These are phyloP conservation scores for Conus betulinus DNA, from an alignment of 1,140 invertebrate species.

Conservation along the genomic window DNA sequence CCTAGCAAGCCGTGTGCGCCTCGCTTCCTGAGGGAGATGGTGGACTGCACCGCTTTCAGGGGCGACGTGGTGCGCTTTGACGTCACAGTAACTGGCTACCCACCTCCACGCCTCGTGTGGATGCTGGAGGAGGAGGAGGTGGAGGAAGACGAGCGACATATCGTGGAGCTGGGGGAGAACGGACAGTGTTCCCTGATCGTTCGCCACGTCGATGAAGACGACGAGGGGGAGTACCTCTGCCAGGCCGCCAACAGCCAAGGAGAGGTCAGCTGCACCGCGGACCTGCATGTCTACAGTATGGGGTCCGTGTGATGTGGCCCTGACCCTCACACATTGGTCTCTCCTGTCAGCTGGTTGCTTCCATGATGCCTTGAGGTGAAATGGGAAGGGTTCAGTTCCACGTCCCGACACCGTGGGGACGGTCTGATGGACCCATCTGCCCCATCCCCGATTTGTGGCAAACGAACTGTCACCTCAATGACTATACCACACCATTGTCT, in stretches of 20 bases:
- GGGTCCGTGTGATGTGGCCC: conserved; percentile 45
- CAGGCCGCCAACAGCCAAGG: conserved; percentile 90
- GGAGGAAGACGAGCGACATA: conserved; percentile 50
- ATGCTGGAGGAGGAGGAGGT: conserved; percentile 69
- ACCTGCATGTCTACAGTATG: conserved; percentile 67
- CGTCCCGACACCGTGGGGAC: neutral
- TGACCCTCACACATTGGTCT: neutral
- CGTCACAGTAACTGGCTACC: conserved; percentile 69
- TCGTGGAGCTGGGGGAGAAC: conserved; percentile 41
- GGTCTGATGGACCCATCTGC: neutral
- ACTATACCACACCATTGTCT: conserved; percentile 1
- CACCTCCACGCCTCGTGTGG: conserved; percentile 72
- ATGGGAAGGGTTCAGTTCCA: neutral
- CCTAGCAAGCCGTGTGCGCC: neutral
- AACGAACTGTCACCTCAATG: neutral
- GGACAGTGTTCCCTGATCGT: conserved; percentile 77
- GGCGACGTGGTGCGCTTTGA: conserved; percentile 68
- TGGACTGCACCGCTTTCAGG: conserved; percentile 58
- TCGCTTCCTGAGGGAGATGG: conserved; percentile 62
- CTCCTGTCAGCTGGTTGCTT: neutral
- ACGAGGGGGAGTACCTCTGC: conserved; percentile 93
- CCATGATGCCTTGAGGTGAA: too few species aligned
- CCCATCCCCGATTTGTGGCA: neutral
- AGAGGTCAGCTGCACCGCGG: conserved; percentile 82
- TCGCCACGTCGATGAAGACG: conserved; percentile 84